Percentiles rank a stretch among this genome's conserved stretches.
Evolutionary conservation across 2,888 invertebrate genomes (phyloP).

Genomic region (Ischnus inquisitorius): DNA sequence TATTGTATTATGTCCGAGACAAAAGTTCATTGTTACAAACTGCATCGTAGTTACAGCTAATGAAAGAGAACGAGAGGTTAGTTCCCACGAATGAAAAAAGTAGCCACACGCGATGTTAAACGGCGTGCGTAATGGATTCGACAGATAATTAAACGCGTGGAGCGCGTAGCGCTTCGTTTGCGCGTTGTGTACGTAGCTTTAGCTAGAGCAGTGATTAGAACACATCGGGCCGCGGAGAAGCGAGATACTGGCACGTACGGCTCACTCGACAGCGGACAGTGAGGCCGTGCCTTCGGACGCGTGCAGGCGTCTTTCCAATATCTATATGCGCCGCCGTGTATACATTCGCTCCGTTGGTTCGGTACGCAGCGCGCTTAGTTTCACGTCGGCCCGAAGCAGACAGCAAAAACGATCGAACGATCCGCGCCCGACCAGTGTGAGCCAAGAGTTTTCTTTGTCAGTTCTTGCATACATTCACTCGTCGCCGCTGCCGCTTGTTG

Average conservation of each 20-base stretch:
- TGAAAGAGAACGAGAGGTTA: no score
- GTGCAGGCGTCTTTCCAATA: constrained; percentile 25
- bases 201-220: constrained; percentile 4
- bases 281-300: constrained; percentile 37
- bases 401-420: constrained; percentile 5
- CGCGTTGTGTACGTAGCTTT: constrained; percentile 1
- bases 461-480: constrained; percentile 14
- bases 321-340: background rate
- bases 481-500: constrained; percentile 6
- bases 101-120: background rate
- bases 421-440: background rate
- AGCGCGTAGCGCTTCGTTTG: background rate
- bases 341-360: background rate
- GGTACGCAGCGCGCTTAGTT: background rate
- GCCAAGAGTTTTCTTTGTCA: constrained; percentile 31
- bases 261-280: constrained; percentile 36
- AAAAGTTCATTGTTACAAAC: no score
- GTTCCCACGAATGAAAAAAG: background rate
- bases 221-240: background rate
- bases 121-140: background rate
- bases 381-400: background rate
- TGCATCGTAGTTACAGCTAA: no score
- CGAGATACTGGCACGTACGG: constrained; percentile 23
- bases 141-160: background rate
- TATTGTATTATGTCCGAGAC: no score